Evolutionary conservation across 2,888 invertebrate species (phyloP).

Genomic region (Gerris lacustris): DNA sequence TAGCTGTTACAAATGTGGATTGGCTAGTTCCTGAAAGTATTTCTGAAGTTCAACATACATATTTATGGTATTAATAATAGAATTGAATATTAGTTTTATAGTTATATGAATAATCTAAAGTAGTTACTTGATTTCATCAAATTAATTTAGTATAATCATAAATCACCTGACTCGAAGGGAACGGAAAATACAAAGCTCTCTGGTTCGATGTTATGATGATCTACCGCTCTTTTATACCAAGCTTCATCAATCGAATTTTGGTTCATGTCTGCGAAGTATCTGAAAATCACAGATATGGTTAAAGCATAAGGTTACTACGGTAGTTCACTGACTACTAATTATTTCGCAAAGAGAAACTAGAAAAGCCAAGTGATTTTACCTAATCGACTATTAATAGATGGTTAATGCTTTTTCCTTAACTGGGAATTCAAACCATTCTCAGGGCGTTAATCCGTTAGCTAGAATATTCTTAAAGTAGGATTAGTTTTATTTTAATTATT

Average conservation of each 20-base stretch:
- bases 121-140: too few species aligned
- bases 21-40: conserved; percentile 34
- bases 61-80: conserved; percentile 2
- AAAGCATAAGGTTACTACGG: background rate
- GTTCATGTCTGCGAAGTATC: conserved; percentile 70
- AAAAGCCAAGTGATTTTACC: conserved; percentile 1
- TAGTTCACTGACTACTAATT: background rate
- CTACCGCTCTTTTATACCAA: conserved; percentile 84
- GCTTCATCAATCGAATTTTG: conserved; percentile 72
- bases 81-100: background rate
- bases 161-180: conserved; percentile 48
- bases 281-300: conserved; percentile 35
- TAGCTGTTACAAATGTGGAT: conserved; percentile 67
- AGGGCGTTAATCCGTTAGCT: too few species aligned
- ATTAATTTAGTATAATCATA: background rate
- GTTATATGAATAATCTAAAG: too few species aligned
- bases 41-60: conserved; percentile 23
- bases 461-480: too few species aligned
- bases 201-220: conserved; percentile 72
- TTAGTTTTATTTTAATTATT: too few species aligned
- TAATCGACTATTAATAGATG: background rate
- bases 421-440: too few species aligned
- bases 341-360: background rate
- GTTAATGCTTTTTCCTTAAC: too few species aligned
- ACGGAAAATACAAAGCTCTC: conserved; percentile 86